Base-by-base conservation (phyloP, 2,888 invertebrate genomes). In the Heliconius ismenius region DNA sequence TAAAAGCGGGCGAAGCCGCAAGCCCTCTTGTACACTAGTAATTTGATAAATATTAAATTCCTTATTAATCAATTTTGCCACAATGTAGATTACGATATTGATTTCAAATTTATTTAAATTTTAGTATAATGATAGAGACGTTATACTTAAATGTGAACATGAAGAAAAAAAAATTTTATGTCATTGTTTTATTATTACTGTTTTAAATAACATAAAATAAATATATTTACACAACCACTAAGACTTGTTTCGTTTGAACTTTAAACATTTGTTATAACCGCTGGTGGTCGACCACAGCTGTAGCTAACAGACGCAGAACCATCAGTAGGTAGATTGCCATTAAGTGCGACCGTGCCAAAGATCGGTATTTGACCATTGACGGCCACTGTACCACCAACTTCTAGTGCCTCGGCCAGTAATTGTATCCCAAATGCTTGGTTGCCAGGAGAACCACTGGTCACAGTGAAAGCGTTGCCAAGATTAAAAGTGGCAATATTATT, bases 311-410 rank as follows among this genome's bases (percentile, higher is more conserved):
- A 74, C 0, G 86, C 90, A 2, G 76, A 78, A 1, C 92, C 92
- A 77, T 86, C 86, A 0, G 87, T 85, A 3, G 89, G 89, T 62
- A 92, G 67, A 43, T 85, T 84, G 0, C 91, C 92, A 76, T 86
- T 88, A 0, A 92, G 69, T 3, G 83, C 81, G 0, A 91, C 90
- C 6, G 87, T 83, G 15, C 89, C 89, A 75, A 84, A 85, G 24
- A 92, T 84, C 18, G 92, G 92, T 83, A 91, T 83, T 58, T 83
- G 86, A 0, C 92, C 92, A 80, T 82, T 84, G 0, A 92, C 88
- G 4, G 85, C 83, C 0, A 92, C 87, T 2, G 82, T 81, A 0
- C 92, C 92, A n/a, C 83, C 84, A 0, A 91, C 86, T 83, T 91
- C 84, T 15, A 92, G 81, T 6, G 86, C 88, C 78, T 91, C 90